Evolutionary conservation across 64 coral and sea anemone genomes (phyloP), one percentile per base, ranked within the genome.

Genomic region (Pocillopora verrucosa): DNA sequence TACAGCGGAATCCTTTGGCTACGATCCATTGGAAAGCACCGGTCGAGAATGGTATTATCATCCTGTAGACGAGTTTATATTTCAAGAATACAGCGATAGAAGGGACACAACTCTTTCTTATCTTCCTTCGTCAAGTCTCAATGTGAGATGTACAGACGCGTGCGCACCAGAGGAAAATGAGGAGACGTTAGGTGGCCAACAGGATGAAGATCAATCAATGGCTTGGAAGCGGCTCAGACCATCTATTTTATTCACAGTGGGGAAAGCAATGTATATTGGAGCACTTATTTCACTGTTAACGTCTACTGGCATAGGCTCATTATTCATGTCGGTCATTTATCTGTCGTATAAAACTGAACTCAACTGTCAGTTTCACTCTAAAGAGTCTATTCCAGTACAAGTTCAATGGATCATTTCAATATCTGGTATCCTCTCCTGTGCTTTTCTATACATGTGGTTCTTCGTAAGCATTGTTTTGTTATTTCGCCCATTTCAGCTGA

Each of bases 11-110:
- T 26, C 67, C 25, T 70, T 70, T 70, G 67, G 67, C 67, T 70
- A 70, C 67, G 67, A 70, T 70, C 67, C 67, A n/a, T 24, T 70
- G 10, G 20, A 30, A 70, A 70, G n/a, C 67, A 70, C 67, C 22
- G 67, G 67, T 70, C 67, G 67, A 70, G 67, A 70, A 70, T 70
- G 67, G 67, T 70, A 70, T 70, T 70, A 30, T 70, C 67, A 70
- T 70, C 67, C 67, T 70, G 67, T 24, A 4, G 67, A 70, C n/a
- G 67, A 70, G 67, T 24, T 70, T 10, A 70, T 70, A 24, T 70
- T 24, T 70, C 67, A 70, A 24, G 67, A 70, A 30, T 70, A 30
- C 67, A 70, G 67, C 67, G 67, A 70, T 22, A 70, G 67, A 70
- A 24, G 25, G 10, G 67, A 20, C 67, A 70, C 67, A 70, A 24